phyloP scores from a whole-genome alignment of 2,113 vertebrate species.

The Epinephelus cyanopodus region DNA sequence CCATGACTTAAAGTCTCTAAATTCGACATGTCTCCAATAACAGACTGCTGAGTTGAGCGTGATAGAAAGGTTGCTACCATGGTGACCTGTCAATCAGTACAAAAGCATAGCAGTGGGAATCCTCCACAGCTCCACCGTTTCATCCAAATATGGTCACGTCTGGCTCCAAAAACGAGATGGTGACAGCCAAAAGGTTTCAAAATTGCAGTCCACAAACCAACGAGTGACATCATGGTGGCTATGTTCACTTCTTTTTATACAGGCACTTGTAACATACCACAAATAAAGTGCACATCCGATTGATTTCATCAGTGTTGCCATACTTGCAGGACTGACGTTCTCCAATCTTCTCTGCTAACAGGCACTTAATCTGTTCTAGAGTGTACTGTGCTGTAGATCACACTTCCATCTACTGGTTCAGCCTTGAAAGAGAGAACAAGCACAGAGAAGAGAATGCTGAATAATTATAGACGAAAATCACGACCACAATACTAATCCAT shows the following conservation, averaged over 20 bases:
- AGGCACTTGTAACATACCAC: too few species aligned
- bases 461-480: not conserved
- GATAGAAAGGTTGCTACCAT: too few species aligned
- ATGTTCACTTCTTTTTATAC: too few species aligned
- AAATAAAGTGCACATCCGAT: not conserved
- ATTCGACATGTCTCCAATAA: not conserved
- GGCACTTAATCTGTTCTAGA: not conserved
- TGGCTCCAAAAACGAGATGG: too few species aligned
- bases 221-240: too few species aligned
- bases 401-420: constrained; percentile 16
- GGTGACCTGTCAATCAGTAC: too few species aligned
- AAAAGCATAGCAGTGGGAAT: too few species aligned
- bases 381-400: constrained; percentile 36
- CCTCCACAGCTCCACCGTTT: too few species aligned
- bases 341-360: not conserved
- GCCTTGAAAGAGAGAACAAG: constrained; percentile 19
- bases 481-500: not conserved
- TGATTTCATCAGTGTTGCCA: not conserved
- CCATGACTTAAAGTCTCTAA: not conserved
- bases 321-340: not conserved
- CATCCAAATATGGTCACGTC: too few species aligned
- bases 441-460: not conserved
- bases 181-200: too few species aligned
- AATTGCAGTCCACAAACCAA: too few species aligned
- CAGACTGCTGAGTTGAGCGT: not conserved